Evolutionary conservation across 53 echinoderm and acorn worm genomes (phyloP).

Genomic region (Hippasteria phrygiana): DNA sequence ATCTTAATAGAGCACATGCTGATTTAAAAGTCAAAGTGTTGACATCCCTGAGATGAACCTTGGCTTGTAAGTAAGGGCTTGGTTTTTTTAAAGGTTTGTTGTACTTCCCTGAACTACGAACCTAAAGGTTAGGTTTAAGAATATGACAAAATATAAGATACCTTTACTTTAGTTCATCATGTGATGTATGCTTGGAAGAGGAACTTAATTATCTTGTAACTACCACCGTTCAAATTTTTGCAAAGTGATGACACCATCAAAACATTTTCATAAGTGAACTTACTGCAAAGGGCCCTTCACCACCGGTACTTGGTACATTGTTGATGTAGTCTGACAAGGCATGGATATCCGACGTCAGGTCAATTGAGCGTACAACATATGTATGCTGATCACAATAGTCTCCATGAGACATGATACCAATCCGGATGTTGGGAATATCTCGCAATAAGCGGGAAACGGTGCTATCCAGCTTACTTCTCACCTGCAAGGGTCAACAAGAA

Average conservation of each 20-base stretch:
- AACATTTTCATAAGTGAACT: conserved; percentile 25
- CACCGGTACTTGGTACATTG: conserved; percentile 68
- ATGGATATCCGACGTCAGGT: conserved; percentile 65
- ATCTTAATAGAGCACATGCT: too few relatives aligned
- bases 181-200: too few relatives aligned
- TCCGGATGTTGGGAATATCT: conserved; percentile 87
- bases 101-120: too few relatives aligned
- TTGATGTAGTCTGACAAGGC: conserved; percentile 72
- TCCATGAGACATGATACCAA: conserved; percentile 89
- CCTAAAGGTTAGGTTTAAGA: too few relatives aligned
- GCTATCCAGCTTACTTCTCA: conserved; percentile 46
- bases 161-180: too few relatives aligned
- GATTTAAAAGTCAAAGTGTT: too few relatives aligned
- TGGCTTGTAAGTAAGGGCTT: too few relatives aligned
- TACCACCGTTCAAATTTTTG: neutral
- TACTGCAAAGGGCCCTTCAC: conserved; percentile 74
- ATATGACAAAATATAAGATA: too few relatives aligned
- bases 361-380: conserved; percentile 71
- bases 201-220: too few relatives aligned
- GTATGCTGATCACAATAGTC: conserved; percentile 78
- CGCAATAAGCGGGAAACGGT: conserved; percentile 70
- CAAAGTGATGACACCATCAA: neutral
- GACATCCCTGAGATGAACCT: too few relatives aligned
- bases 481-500: conserved; percentile 41
- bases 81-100: too few relatives aligned